Base-by-base conservation (phyloP, 2,113 vertebrate genomes). In the Blennius ocellaris region DNA sequence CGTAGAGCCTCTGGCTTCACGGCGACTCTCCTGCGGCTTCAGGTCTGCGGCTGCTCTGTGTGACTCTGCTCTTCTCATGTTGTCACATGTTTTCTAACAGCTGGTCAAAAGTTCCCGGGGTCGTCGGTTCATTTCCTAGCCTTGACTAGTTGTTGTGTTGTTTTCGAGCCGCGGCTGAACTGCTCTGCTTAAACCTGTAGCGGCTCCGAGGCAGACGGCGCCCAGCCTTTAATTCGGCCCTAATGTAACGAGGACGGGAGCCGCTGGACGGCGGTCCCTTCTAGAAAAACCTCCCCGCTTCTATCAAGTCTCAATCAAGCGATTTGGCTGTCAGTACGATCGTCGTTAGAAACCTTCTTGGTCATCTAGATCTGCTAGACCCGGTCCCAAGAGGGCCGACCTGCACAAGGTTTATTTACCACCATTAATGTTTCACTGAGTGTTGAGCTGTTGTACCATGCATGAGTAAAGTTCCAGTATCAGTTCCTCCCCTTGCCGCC, bases 321-420 rank as follows among this genome's bases (percentile, higher is more conserved):
- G 92, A 95, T 96, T 96, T 96, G 95, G 95, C 44, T 96, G 95
- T 96, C 95, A 95, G 92, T 96, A 93, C 95, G 95, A 95, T 96
- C 96, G 94, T 95, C 95, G 94, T 96, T 96, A 96, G 95, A 88
- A 85, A 96, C 95, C 95, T 96, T 90, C 94, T 96, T 96, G 96
- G 96, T 96, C 95, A 95, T 95, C 96, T 96, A 97, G 96, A 96
- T 95, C 96, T 94, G 84, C 95, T 96, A 95, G 95, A 96, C 95
- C 96, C 92, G 95, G 95, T 95, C 96, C 96, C 96, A 96, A 96
- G 96, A 96, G 95, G 95, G 95, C 96, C 95, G 95, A 96, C 95
- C 95, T 95, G 95, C 95, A 96, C 93, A 96, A 97, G 96, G 96
- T 97, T 96, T 97, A 96, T 95, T 96, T 96, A 95, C 94, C 96